A percentile compares a stretch with the other conserved stretches of the same genome.
Evolutionary conservation across 2,797 vertebrate genomes (phyloP).

Genomic region (Zalophus californianus): DNA sequence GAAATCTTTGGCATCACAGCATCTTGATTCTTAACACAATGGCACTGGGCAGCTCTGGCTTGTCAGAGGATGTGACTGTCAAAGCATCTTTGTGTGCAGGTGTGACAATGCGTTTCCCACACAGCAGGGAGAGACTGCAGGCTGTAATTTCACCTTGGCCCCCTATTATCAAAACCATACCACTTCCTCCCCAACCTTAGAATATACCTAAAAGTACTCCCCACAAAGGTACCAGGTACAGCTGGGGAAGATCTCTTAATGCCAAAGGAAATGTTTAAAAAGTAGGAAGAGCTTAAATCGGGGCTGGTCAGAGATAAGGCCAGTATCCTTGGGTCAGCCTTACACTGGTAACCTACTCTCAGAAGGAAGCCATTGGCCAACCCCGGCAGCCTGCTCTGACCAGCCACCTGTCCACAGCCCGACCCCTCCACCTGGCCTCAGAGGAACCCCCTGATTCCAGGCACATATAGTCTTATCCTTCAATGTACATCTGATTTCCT

Average conservation of each 20-base stretch:
- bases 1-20: neutral
- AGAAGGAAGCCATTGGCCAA: neutral
- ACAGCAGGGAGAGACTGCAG: constrained; percentile 12
- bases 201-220: constrained; percentile 5
- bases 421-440: neutral
- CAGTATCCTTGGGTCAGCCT: neutral
- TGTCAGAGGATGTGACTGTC: constrained; percentile 1
- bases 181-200: constrained; percentile 18
- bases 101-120: neutral
- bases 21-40: constrained; percentile 42
- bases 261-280: neutral
- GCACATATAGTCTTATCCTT: neutral
- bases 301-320: neutral
- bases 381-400: neutral
- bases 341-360: neutral
- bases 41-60: neutral
- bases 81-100: constrained; percentile 1
- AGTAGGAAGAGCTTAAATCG: constrained; percentile 8
- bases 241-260: neutral
- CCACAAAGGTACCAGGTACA: neutral
- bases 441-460: neutral
- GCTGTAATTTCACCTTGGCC: constrained; percentile 30
- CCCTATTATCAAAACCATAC: constrained; percentile 41
- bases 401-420: neutral
- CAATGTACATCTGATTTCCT: neutral